Evolutionary conservation across 92 coral and sea anemone genomes (phyloP), one percentile per base, ranked within the genome.

Genomic region (Blastomussa wellsi): DNA sequence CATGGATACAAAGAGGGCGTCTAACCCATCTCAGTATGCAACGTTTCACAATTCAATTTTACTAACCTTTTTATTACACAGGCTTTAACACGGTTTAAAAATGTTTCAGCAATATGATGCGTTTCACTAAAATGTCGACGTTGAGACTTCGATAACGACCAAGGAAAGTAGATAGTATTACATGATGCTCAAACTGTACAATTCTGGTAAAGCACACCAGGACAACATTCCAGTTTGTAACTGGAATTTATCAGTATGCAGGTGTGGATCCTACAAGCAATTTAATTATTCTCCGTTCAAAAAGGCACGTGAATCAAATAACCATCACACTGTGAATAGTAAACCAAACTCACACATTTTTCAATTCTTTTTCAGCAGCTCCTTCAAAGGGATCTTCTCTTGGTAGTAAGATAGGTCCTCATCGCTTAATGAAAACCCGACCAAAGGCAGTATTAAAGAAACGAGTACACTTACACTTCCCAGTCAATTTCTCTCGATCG

Each of bases 301-400:
- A 52, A n/a, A 52, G 1, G 59, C 59, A 52, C 6, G 59, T 44
- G 49, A 44, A 44, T 44, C 8, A 44, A 44, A 44, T 44, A 44
- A 44, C 49, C 49, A 44, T 51, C 57, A 14, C 19, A 51, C 20
- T 51, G 5, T 48, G 16, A 14, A 51, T 22, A 51, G 2, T 0
- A 13, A 14, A 51, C 57, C 68, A 26, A 62, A 26, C 44, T 70
- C 44, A 70, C 44, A 19, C 14, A 70, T 7, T 22, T 70, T 36
- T 70, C 26, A 7, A 35, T 76, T 81, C 14, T 66, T 52, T 70
- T 81, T 69, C 85, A 49, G 77, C 85, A 70, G 62, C 81, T 9
- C 15, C 81, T 32, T 51, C 52, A 37, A 81, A 81, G 57, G 52
- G 76, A 11, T 24, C 57, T 51, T 49, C 10, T 16, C 66, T 29